Evolutionary conservation across 2,888 invertebrate genomes (phyloP).

Genomic region (Hydrotaea diabolus): DNA sequence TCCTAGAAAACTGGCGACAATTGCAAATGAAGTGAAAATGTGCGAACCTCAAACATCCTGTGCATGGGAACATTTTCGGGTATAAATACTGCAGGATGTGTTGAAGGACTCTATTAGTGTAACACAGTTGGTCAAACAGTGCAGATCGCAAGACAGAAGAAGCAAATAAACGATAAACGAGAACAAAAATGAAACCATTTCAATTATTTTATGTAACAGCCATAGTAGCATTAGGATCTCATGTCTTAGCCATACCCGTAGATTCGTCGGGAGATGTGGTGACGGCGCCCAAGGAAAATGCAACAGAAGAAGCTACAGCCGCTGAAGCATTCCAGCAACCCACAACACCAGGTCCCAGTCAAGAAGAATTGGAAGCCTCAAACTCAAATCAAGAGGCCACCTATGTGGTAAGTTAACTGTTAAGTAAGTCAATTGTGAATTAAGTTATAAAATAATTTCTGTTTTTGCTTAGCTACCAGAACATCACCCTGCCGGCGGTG

Average conservation of each 20-base stretch:
- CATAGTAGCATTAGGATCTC: slow-evolving; percentile 55
- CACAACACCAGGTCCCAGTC: neutral
- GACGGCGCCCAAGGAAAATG: neutral
- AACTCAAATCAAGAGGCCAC: slow-evolving; percentile 48
- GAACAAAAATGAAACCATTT: slow-evolving; percentile 48
- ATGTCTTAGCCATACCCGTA: slow-evolving; percentile 42
- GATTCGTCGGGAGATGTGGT: slow-evolving; percentile 27
- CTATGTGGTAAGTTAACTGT: slow-evolving; percentile 55
- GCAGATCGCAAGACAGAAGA: slow-evolving; percentile 20
- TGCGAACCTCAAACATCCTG: neutral
- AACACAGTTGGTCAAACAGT: slow-evolving; percentile 24
- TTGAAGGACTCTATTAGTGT: slow-evolving; percentile 46
- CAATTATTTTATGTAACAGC: slow-evolving; percentile 54
- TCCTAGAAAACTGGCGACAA: slow-evolving; percentile 27
- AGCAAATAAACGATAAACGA: neutral
- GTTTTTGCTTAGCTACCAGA: slow-evolving; percentile 69
- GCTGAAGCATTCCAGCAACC: slow-evolving; percentile 7
- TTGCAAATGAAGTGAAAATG: slow-evolving; percentile 23
- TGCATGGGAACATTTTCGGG: neutral
- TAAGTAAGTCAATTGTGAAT: neutral
- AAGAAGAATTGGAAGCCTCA: slow-evolving; percentile 44
- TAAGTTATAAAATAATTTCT: neutral
- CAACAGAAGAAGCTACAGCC: neutral
- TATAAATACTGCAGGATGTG: slow-evolving; percentile 59
- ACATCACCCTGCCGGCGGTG: slow-evolving; percentile 69